Evolutionary conservation across 2,888 invertebrate genomes (phyloP).

Genomic region (Eristalinus sepulchralis): DNA sequence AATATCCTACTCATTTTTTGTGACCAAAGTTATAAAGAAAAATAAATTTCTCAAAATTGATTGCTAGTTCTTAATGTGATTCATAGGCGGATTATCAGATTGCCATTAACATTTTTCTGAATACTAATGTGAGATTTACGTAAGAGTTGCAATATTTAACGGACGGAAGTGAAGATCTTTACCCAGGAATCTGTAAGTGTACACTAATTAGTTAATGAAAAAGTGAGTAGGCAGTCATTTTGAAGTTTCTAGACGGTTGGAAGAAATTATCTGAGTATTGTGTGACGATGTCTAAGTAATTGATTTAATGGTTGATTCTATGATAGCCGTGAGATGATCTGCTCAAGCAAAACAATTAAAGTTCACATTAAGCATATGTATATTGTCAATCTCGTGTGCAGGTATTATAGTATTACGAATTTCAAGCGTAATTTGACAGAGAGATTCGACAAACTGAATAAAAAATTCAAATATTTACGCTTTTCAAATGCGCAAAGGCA

Average conservation of each 20-base stretch:
- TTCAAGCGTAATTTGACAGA: not conserved
- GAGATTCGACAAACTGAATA: not conserved
- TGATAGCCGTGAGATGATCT: conserved; percentile 22
- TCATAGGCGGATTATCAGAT: not conserved
- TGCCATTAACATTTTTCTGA: not conserved
- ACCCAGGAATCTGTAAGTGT: not conserved
- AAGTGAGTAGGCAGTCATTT: not conserved
- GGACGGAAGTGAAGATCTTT: conserved; percentile 9
- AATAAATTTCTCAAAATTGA: conserved; percentile 5
- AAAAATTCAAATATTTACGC: not conserved
- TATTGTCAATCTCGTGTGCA: conserved; percentile 1
- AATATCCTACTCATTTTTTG: not conserved
- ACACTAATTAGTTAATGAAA: conserved; percentile 4
- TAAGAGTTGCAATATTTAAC: not conserved
- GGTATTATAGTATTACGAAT: conserved; percentile 1
- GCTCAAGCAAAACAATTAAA: conserved; percentile 32
- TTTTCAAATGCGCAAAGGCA: not conserved
- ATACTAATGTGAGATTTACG: not conserved
- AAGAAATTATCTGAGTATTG: not conserved
- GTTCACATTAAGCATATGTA: conserved; percentile 17
- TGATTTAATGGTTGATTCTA: conserved; percentile 27
- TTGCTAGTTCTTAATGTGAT: not conserved
- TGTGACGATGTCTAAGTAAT: conserved; percentile 18
- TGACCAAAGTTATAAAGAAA: not conserved
- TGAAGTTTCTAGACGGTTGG: not conserved